Evolutionary conservation across 2,888 invertebrate species (phyloP).

Genomic region (Ophion slaviceki): DNA sequence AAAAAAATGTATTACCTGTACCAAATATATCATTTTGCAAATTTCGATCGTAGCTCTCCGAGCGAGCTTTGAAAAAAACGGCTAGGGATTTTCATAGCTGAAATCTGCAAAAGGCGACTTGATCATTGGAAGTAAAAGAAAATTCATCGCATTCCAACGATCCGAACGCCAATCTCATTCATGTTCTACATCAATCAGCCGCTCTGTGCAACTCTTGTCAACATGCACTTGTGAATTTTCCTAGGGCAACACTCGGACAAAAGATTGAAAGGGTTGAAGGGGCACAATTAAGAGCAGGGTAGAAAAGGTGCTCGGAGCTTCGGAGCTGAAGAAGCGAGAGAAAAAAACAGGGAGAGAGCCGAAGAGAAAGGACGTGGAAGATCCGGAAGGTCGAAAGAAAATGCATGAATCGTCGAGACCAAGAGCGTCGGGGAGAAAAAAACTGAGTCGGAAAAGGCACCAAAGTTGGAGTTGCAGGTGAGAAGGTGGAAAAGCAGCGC

Average conservation of each 20-base stretch:
- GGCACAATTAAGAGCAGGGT: constrained; percentile 64
- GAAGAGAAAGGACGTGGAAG: neutral
- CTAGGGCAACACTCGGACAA: constrained; percentile 40
- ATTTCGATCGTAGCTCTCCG: neutral
- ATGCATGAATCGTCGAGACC: constrained; percentile 23
- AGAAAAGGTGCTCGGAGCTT: constrained; percentile 52
- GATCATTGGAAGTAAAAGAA: neutral
- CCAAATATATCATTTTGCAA: neutral
- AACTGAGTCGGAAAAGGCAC: constrained; percentile 24
- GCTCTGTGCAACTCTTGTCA: constrained; percentile 11
- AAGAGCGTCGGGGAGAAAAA: constrained; percentile 44
- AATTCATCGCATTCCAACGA: neutral
- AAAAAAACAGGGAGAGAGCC: constrained; percentile 3
- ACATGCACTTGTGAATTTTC: constrained; percentile 9
- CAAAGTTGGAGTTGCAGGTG: constrained; percentile 53
- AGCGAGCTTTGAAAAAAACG: neutral
- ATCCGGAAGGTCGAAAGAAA: neutral
- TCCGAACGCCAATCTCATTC: neutral
- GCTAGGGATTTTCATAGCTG: neutral
- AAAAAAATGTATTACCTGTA: too few species aligned
- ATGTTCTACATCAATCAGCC: constrained; percentile 3
- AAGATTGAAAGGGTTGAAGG: constrained; percentile 65
- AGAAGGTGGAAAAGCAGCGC: neutral
- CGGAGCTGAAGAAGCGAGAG: constrained; percentile 33
- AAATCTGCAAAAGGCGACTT: too few species aligned